phyloP scores from a whole-genome alignment of 1,140 invertebrate genomes.

The Bradynema listronoti region DNA sequence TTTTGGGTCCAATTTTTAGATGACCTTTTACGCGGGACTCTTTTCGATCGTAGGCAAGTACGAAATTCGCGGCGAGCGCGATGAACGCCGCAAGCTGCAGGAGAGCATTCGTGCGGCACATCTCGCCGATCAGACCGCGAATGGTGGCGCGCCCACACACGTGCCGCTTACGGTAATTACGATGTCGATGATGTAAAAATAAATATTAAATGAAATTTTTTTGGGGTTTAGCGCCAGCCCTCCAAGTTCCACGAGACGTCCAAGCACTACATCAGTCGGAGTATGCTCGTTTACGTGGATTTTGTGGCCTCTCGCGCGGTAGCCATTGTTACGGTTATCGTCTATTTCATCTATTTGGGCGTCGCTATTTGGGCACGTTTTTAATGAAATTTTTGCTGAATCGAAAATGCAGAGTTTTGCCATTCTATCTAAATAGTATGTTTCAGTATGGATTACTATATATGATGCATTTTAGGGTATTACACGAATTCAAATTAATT shows the following conservation, averaged over 20 bases:
- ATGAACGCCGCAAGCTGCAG: constrained; percentile 42
- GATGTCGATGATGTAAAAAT: neutral
- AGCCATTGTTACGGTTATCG: constrained; percentile 40
- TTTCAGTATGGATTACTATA: constrained; percentile 8
- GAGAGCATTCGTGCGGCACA: constrained; percentile 40
- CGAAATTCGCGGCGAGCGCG: constrained; percentile 39
- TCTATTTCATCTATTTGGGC: constrained; percentile 46
- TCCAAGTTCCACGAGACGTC: constrained; percentile 56
- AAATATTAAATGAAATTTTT: constrained; percentile 1
- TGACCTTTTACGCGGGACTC: constrained; percentile 55
- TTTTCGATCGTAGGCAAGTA: constrained; percentile 50
- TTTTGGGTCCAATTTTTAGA: constrained; percentile 31
- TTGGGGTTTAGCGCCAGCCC: constrained; percentile 44
- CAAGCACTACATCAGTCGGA: constrained; percentile 45
- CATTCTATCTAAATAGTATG: constrained; percentile 11
- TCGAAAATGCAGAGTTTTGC: too few relatives aligned
- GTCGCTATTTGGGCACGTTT: constrained; percentile 46
- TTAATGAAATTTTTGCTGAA: neutral
- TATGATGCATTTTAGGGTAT: constrained; percentile 44
- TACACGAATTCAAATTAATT: constrained; percentile 53
- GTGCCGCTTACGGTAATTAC: neutral
- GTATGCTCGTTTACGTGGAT: constrained; percentile 48
- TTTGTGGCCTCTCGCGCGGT: constrained; percentile 48
- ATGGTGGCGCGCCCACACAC: neutral
- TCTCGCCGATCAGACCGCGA: neutral